A percentile compares a stretch with the other conserved stretches of the same genome.
These are phyloP conservation scores for Porites australiensis DNA, from an alignment of 64 coral and sea anemone genomes.

Conservation along the genomic window DNA sequence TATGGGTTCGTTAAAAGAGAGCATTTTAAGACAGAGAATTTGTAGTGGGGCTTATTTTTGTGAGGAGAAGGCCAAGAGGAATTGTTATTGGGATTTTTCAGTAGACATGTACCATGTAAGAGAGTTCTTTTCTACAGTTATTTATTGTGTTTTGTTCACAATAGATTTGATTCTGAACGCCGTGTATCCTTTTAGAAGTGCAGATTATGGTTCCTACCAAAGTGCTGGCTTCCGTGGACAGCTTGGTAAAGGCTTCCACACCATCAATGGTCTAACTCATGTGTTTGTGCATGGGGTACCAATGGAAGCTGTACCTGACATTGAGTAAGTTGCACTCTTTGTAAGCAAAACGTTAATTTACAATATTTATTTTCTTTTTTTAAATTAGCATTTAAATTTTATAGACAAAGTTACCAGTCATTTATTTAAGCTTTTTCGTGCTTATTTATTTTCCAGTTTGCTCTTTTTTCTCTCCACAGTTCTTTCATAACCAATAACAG, in stretches of 20 bases:
- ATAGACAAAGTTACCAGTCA: no score
- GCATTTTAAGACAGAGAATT: no score
- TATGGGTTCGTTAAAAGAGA: no score
- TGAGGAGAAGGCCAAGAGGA: no score
- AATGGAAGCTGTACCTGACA: conserved; percentile 54
- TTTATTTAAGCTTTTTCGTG: not conserved
- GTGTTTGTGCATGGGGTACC: conserved; percentile 74
- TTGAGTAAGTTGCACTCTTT: conserved; percentile 33
- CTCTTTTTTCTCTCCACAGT: not conserved
- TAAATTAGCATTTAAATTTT: no score
- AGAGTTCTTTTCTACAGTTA: not conserved
- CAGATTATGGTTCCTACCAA: conserved; percentile 78
- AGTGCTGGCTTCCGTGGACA: conserved; percentile 93
- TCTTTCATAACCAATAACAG: not conserved
- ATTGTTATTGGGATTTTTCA: no score
- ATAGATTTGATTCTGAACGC: conserved; percentile 79
- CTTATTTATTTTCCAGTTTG: not conserved
- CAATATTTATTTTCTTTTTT: no score
- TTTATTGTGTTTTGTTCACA: not conserved
- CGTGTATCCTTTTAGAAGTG: conserved; percentile 79
- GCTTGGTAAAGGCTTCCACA: conserved; percentile 78
- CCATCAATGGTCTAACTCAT: conserved; percentile 79
- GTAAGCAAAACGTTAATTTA: no score
- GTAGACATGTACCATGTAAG: no score
- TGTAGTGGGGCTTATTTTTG: no score